Percentiles rank a stretch among this genome's conserved stretches.
Evolutionary conservation across 1,140 invertebrate species (phyloP).

Genomic region (Neodiprion fabricii): DNA sequence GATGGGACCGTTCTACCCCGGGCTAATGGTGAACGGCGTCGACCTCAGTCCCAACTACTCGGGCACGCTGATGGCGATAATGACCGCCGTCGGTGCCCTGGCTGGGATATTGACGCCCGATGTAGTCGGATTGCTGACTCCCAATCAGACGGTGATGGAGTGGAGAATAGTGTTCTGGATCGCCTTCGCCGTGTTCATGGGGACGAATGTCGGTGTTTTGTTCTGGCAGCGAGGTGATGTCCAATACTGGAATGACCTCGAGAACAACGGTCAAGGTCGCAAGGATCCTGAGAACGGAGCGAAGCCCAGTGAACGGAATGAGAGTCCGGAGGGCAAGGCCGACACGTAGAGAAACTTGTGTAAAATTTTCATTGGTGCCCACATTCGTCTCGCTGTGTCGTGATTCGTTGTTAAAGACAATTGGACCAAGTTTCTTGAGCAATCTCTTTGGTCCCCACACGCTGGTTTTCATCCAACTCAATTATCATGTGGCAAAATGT

Average conservation of each 20-base stretch:
- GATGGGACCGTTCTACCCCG: slow-evolving; percentile 75
- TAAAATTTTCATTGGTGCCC: slow-evolving; percentile 54
- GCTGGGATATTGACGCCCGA: slow-evolving; percentile 66
- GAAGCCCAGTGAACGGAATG: too few relatives aligned
- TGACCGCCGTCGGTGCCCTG: slow-evolving; percentile 47
- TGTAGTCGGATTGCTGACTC: slow-evolving; percentile 75
- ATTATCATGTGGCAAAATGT: too few relatives aligned
- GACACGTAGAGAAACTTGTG: too few relatives aligned
- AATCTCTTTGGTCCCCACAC: too few relatives aligned
- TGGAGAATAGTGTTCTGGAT: slow-evolving; percentile 86
- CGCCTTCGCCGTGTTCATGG: slow-evolving; percentile 71
- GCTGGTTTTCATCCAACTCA: too few relatives aligned
- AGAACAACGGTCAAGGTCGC: too few relatives aligned
- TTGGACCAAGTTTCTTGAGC: too few relatives aligned
- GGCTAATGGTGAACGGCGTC: slow-evolving; percentile 72
- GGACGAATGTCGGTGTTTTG: slow-evolving; percentile 75
- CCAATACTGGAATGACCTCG: slow-evolving; percentile 69
- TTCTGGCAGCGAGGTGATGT: slow-evolving; percentile 70
- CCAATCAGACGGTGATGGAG: slow-evolving; percentile 71
- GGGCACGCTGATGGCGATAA: slow-evolving; percentile 57
- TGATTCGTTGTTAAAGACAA: too few relatives aligned
- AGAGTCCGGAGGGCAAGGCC: too few relatives aligned
- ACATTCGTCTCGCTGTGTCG: slow-evolving; percentile 40
- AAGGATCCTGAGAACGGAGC: too few relatives aligned
- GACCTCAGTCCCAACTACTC: slow-evolving; percentile 36